These are phyloP conservation scores for Toxonevra muliebris DNA, from an alignment of 2,888 invertebrate genomes.

Conservation along the genomic window DNA sequence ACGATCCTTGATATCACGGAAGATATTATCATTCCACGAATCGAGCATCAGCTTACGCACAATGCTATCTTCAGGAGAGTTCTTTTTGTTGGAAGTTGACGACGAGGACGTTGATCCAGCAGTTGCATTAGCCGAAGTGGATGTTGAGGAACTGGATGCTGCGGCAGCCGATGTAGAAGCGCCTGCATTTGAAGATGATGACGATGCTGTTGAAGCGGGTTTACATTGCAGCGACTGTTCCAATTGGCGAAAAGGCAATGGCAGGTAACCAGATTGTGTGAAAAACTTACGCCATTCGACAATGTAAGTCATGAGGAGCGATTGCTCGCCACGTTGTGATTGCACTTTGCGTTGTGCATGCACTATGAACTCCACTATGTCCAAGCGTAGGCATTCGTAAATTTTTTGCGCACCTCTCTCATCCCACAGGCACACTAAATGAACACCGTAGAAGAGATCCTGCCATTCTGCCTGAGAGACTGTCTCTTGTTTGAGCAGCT, in stretches of 20 bases:
- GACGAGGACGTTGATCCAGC: slow-evolving; percentile 65
- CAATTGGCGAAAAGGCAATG: slow-evolving; percentile 93
- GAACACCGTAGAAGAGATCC: slow-evolving; percentile 94
- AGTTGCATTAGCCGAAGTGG: slow-evolving; percentile 31
- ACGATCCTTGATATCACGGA: slow-evolving; percentile 92
- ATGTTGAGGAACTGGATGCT: slow-evolving; percentile 40
- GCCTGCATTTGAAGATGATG: slow-evolving; percentile 43
- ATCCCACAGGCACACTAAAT: slow-evolving; percentile 97
- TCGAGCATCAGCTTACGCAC: slow-evolving; percentile 97
- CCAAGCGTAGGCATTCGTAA: slow-evolving; percentile 86
- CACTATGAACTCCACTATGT: slow-evolving; percentile 93
- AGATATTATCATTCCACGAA: slow-evolving; percentile 98
- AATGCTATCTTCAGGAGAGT: slow-evolving; percentile 84
- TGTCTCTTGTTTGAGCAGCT: slow-evolving; percentile 87
- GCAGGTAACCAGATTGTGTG: slow-evolving; percentile 96
- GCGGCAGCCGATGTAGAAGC: slow-evolving; percentile 40
- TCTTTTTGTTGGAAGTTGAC: slow-evolving; percentile 66
- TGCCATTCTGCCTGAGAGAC: slow-evolving; percentile 98
- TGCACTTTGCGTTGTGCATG: slow-evolving; percentile 91
- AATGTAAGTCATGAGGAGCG: slow-evolving; percentile 94
- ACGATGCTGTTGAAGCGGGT: slow-evolving; percentile 50
- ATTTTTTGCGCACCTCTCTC: slow-evolving; percentile 92
- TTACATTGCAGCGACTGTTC: slow-evolving; percentile 86
- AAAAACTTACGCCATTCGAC: slow-evolving; percentile 98
- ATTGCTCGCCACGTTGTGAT: slow-evolving; percentile 93